phyloP scores from a whole-genome alignment of 2,888 invertebrate genomes.

The Euphydryas editha region DNA sequence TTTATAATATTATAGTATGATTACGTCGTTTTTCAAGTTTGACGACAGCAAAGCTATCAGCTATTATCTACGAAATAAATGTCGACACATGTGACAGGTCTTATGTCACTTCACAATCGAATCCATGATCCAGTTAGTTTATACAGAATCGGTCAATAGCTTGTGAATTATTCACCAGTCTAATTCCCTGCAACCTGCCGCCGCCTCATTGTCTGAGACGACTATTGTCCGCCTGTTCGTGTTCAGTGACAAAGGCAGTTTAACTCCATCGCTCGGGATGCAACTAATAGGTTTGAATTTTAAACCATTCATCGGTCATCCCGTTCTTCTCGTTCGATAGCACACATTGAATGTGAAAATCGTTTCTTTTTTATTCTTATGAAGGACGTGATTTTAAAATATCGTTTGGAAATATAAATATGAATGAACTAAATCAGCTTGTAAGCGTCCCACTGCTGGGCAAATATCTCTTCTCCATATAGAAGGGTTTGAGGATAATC shows the following conservation, averaged over 20 bases:
- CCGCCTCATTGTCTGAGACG: conserved; percentile 4
- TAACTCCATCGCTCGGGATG: background rate
- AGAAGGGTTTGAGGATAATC: no score
- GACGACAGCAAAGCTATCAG: no score
- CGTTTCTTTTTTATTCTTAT: no score
- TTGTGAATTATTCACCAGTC: conserved; percentile 1
- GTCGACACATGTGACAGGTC: background rate
- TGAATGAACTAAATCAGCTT: no score
- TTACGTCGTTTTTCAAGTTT: no score
- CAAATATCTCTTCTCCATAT: no score
- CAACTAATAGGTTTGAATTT: conserved; percentile 10
- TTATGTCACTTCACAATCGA: background rate
- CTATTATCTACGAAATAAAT: no score
- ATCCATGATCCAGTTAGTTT: background rate
- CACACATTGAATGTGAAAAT: background rate
- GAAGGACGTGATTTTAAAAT: no score
- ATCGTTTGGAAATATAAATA: no score
- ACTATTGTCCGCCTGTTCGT: background rate
- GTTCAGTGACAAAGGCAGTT: background rate
- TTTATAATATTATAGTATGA: no score
- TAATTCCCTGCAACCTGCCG: conserved; percentile 3
- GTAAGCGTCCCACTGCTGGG: no score
- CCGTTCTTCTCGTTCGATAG: background rate
- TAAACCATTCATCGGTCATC: conserved; percentile 5
- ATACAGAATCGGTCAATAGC: background rate